A percentile compares a stretch with the other conserved stretches of the same genome.
Evolutionary conservation across 2,113 vertebrate genomes (phyloP).

Genomic region (Leiothrix lutea): DNA sequence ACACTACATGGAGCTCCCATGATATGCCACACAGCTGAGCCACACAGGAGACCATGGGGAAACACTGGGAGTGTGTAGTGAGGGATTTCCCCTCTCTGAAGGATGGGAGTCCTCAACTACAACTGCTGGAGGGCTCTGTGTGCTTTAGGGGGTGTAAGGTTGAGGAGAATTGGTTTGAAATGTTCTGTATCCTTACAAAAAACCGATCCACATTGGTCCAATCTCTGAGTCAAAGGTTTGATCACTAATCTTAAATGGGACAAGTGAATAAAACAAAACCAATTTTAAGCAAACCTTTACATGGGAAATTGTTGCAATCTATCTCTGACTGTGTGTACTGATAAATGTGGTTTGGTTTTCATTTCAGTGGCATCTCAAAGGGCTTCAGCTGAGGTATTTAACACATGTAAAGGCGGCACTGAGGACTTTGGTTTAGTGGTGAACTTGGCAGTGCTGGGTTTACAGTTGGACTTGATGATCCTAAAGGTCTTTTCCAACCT

Average conservation of each 20-base stretch:
- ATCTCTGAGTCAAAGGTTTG: not conserved
- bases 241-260: not conserved
- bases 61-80: not conserved
- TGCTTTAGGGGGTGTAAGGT: not conserved
- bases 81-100: not conserved
- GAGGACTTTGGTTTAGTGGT: not conserved
- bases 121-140: not conserved
- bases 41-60: fast-evolving
- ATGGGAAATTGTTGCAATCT: not conserved
- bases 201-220: not conserved
- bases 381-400: not conserved
- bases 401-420: not conserved
- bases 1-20: fast-evolving
- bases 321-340: not conserved
- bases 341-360: not conserved
- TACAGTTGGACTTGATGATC: not conserved
- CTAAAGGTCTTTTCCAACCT: not conserved
- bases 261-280: not conserved
- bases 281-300: not conserved
- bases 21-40: not conserved
- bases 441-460: not conserved
- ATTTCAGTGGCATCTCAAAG: not conserved
- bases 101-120: not conserved
- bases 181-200: not conserved
- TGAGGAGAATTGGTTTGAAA: not conserved